Evolutionary conservation across 1,140 invertebrate species (phyloP).

Genomic region (Brachystomella parvula): DNA sequence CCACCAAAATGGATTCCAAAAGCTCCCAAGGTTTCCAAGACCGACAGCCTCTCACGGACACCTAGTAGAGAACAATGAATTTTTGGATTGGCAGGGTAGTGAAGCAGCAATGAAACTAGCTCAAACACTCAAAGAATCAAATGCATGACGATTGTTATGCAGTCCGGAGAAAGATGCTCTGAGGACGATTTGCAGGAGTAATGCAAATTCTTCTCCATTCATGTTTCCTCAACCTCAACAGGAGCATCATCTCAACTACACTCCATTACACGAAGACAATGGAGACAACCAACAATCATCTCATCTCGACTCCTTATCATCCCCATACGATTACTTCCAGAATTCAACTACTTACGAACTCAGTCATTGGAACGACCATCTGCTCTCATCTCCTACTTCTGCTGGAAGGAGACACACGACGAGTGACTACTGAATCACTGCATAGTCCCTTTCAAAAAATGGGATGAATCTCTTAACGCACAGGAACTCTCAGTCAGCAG

Average conservation of each 20-base stretch:
- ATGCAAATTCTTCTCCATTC: background rate
- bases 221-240: background rate
- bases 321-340: background rate
- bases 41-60: constrained; percentile 33
- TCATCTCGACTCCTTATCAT: background rate
- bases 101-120: constrained; percentile 32
- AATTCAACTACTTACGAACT: background rate
- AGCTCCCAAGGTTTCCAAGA: constrained; percentile 28
- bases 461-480: background rate
- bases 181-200: background rate
- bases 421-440: background rate
- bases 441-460: background rate
- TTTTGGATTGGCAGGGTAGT: constrained; percentile 34
- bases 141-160: constrained; percentile 35
- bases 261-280: background rate
- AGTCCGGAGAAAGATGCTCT: background rate
- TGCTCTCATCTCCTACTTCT: no score
- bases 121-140: constrained; percentile 36
- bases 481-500: background rate
- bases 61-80: constrained; percentile 32
- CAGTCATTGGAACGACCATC: background rate
- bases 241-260: background rate
- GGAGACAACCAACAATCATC: background rate
- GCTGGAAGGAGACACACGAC: background rate
- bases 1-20: constrained; percentile 33